A percentile compares a stretch with the other conserved stretches of the same genome.
Evolutionary conservation across 2,797 vertebrate genomes (phyloP).

Genomic region (Peromyscus attwateri): DNA sequence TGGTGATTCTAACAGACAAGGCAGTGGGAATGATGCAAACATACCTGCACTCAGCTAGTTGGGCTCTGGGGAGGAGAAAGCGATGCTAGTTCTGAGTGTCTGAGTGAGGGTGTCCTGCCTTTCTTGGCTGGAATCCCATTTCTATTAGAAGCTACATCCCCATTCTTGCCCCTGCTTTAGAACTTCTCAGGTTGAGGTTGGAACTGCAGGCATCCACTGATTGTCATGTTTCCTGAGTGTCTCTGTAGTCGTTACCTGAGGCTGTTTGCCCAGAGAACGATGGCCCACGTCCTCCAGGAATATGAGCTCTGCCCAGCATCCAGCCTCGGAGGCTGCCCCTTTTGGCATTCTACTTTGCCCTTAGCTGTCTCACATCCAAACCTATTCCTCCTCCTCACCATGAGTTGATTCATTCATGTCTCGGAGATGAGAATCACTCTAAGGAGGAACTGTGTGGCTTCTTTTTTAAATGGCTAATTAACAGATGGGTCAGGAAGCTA

Average conservation of each 20-base stretch:
- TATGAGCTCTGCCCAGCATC: not conserved
- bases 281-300: not conserved
- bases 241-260: not conserved
- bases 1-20: not conserved
- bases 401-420: conserved; percentile 66
- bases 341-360: not conserved
- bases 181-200: not conserved
- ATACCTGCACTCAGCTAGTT: not conserved
- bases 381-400: conserved; percentile 31
- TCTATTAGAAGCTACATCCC: not conserved
- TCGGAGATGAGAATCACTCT: conserved; percentile 61
- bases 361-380: not conserved
- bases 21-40: not conserved
- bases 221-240: not conserved
- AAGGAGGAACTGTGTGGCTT: conserved; percentile 24
- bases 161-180: not conserved
- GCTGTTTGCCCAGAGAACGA: not conserved
- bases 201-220: rapidly evolving
- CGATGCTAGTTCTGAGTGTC: rapidly evolving
- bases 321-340: not conserved
- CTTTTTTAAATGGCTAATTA: conserved; percentile 63
- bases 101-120: not conserved
- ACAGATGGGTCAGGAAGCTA: conserved; percentile 62
- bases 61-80: not conserved
- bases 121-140: not conserved